Evolutionary conservation across 2,888 invertebrate genomes (phyloP).

Genomic region (Euproctis similis): DNA sequence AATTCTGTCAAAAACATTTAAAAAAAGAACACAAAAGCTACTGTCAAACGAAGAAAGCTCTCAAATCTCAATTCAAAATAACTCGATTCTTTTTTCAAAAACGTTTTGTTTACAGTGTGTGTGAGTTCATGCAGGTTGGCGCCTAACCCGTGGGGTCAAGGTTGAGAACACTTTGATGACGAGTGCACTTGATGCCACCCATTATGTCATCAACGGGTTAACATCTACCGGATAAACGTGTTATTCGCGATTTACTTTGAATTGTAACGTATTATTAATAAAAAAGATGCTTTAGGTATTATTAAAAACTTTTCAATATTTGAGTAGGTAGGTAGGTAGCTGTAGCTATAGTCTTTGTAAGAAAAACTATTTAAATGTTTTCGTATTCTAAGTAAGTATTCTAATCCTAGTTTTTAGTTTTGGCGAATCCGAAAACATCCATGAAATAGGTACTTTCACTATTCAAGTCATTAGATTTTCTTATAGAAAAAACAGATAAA

Average conservation of each 20-base stretch:
- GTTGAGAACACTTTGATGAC: slow-evolving; percentile 36
- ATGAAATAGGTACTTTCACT: background rate
- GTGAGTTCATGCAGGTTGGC: slow-evolving; percentile 35
- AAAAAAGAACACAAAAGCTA: slow-evolving; percentile 7
- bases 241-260: no score
- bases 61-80: slow-evolving; percentile 8
- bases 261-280: no score
- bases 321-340: no score
- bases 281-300: no score
- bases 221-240: no score
- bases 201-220: slow-evolving; percentile 34
- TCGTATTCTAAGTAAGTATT: no score
- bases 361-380: no score
- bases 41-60: slow-evolving; percentile 11
- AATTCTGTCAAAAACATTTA: no score
- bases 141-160: slow-evolving; percentile 52
- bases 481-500: slow-evolving; percentile 10
- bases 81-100: slow-evolving; percentile 13
- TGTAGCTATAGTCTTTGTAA: no score
- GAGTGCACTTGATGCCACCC: slow-evolving; percentile 30
- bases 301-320: no score
- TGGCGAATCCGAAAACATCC: no score
- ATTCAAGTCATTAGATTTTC: background rate
- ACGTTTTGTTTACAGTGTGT: slow-evolving; percentile 30
- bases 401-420: no score